These are phyloP conservation scores for Polydrusus pterygomalis DNA, from an alignment of 2,888 invertebrate species.

Conservation along the genomic window DNA sequence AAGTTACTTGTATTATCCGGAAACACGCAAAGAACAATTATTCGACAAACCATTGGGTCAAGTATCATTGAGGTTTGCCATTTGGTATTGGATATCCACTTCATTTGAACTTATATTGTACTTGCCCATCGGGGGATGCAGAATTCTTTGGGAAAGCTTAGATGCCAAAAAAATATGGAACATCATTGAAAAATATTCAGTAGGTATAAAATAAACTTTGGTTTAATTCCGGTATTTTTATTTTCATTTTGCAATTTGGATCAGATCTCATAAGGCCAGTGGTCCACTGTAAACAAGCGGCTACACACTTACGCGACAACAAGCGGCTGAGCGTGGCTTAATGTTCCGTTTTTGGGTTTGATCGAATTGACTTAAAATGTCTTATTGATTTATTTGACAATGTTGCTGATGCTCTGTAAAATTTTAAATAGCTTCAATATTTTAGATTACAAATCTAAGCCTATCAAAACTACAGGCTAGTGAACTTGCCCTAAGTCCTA, in stretches of 20 bases:
- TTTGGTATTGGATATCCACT: conserved; percentile 38
- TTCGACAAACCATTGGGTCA: neutral
- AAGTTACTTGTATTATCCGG: neutral
- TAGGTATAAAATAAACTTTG: too few species aligned
- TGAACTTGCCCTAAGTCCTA: neutral
- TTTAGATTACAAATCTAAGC: conserved; percentile 20
- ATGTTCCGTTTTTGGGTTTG: too few species aligned
- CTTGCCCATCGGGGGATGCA: conserved; percentile 20
- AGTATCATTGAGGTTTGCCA: conserved; percentile 26
- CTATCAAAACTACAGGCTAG: conserved; percentile 22
- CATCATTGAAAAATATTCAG: conserved; percentile 24
- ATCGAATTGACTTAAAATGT: too few species aligned
- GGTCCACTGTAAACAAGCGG: too few species aligned
- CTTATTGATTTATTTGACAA: too few species aligned
- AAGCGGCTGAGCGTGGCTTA: too few species aligned
- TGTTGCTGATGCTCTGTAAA: too few species aligned
- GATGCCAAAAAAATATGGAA: conserved; percentile 20
- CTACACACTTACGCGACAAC: too few species aligned
- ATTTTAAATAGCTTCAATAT: neutral
- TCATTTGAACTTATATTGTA: conserved; percentile 17
- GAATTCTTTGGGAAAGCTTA: conserved; percentile 19
- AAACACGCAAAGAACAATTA: neutral
- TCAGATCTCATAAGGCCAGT: too few species aligned
- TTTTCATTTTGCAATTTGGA: too few species aligned
- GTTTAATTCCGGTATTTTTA: too few species aligned